phyloP scores from a whole-genome alignment of 1,140 invertebrate genomes.

The Leptestheria dahalacensis region DNA sequence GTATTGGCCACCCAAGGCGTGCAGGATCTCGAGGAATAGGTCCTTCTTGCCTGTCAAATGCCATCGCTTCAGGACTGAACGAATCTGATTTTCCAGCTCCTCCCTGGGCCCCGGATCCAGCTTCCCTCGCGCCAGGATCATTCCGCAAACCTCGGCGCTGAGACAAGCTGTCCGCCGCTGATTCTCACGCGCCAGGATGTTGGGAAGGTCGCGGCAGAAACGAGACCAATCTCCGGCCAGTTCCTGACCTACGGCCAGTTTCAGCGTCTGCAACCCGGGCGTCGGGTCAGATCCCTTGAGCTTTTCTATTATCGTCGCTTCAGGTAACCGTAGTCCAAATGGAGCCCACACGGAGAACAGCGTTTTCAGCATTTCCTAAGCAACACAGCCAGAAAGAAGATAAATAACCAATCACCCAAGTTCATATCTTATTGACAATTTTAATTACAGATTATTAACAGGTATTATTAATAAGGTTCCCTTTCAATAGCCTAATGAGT shows the following conservation, averaged over 20 bases:
- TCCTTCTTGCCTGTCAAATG: background rate
- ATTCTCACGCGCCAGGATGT: too few relatives aligned
- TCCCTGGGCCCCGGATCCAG: background rate
- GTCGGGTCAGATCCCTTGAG: background rate
- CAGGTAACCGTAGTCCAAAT: background rate
- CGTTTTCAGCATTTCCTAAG: background rate
- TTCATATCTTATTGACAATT: too few relatives aligned
- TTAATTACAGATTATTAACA: too few relatives aligned
- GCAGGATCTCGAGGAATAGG: background rate
- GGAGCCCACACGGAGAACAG: background rate
- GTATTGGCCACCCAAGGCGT: background rate
- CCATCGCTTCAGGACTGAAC: background rate
- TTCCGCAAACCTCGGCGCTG: background rate
- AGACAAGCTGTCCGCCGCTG: too few relatives aligned
- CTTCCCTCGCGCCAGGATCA: background rate
- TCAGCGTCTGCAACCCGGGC: background rate
- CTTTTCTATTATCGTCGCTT: background rate
- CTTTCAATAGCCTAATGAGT: too few relatives aligned
- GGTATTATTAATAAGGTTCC: too few relatives aligned
- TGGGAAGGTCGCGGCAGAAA: background rate
- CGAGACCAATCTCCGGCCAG: too few relatives aligned
- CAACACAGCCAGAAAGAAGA: background rate
- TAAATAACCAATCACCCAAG: too few relatives aligned
- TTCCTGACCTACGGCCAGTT: background rate
- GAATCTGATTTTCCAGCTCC: slow-evolving; percentile 1